Base-by-base conservation (phyloP, 2,113 vertebrate genomes). In the Protobothrops flavoviridis region DNA sequence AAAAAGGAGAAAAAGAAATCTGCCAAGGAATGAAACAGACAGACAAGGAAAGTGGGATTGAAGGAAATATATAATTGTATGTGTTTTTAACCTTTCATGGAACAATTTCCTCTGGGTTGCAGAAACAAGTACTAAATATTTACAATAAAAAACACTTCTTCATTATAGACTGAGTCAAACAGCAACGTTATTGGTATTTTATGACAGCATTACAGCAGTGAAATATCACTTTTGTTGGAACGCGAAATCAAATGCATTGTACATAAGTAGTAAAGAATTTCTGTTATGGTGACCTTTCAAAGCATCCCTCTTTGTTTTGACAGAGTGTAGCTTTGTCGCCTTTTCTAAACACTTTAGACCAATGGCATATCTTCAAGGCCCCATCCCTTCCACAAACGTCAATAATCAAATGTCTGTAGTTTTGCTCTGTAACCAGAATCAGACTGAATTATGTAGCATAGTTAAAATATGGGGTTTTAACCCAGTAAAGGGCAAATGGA, bases 241-340 rank as follows among this genome's bases (percentile, higher is more conserved):
- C 4, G 59, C 94, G 94, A 87, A 92, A 91, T 64, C 81, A 45
- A 90, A 91, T 2, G 1, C 92, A 85, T 74, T 89, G 55, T 20
- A 93, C 85, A 94, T 96, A 74, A 95, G 93, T 96, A 94, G 93
- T 89, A 50, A 91, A 90, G 90, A 92, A 95, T 91, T 96, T 69
- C 7, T 89, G 53, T 81, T 93, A 90, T 59, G 92, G 89, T 91
- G 92, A 94, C 48, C 52, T 88, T 95, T 95, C 11, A 91, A 94
- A 92, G 50, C 90, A 93, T 94, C 95, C 87, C 43, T 9, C 15
- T 95, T 95, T 90, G 89, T 91, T 88, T 93, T 88, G 87, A 48
- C 5, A 90, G 61, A 91, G 81, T 91, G 94, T 94, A 95, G 53
- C 86, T 85, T 92, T 94, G 69, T 57, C 21, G 91, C 52, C 39